A percentile compares a stretch with the other conserved stretches of the same genome.
Conservation (phyloP, 35 echinoderm and acorn worm genomes). For the Strongylocentrotus purpuratus region DNA sequence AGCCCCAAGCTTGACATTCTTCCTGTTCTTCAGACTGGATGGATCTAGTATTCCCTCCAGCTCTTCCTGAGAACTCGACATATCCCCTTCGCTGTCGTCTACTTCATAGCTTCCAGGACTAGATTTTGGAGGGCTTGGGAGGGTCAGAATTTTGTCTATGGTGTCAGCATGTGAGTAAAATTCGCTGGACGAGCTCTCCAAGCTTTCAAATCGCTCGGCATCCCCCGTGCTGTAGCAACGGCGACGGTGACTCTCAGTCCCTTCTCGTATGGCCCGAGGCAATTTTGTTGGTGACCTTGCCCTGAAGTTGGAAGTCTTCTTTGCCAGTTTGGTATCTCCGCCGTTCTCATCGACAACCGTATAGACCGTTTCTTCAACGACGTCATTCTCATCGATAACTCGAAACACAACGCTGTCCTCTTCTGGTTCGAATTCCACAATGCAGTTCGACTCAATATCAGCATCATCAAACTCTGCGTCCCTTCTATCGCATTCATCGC, state of each 20-base stretch:
- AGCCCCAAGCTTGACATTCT: not conserved
- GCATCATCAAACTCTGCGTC: not conserved
- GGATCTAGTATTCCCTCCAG: not conserved
- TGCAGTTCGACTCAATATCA: not conserved
- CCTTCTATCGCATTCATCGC: not conserved
- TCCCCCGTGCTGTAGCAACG: conserved; percentile 31
- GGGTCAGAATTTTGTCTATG: not conserved
- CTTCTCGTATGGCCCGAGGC: not conserved
- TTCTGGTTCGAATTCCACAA: not conserved
- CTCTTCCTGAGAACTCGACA: conserved; percentile 18
- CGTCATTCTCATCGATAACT: conserved; percentile 11
- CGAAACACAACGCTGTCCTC: not conserved
- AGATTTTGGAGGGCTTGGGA: conserved; percentile 13
- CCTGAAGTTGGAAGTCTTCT: conserved; percentile 18
- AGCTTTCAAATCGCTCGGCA: not conserved
- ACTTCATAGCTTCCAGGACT: not conserved
- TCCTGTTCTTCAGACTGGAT: not conserved
- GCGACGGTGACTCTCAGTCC: not conserved
- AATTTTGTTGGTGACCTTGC: conserved; percentile 36
- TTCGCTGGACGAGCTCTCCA: not conserved
- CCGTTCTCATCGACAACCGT: not conserved
- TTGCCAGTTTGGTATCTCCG: not conserved
- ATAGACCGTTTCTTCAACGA: not conserved
- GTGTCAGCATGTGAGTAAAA: not conserved
- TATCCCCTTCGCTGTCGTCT: not conserved